Conservation (phyloP, 2,113 vertebrate genomes). For the Physeter macrocephalus region DNA sequence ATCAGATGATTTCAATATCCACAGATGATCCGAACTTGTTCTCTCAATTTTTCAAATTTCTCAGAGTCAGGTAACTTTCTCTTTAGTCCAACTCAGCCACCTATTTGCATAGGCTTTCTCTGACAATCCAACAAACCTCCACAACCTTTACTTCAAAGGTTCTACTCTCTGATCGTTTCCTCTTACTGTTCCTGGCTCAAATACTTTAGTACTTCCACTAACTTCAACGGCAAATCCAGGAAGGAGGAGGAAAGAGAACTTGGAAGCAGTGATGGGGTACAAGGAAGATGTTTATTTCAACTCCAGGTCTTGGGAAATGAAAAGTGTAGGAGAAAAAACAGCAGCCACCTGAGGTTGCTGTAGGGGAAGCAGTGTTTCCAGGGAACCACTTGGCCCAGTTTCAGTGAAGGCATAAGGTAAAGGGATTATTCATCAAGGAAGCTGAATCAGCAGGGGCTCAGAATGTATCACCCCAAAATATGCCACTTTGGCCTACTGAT, state of each 20-base stretch:
- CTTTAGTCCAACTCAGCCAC: neutral
- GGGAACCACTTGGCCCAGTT: neutral
- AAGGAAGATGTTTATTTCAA: neutral
- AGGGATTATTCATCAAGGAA: neutral
- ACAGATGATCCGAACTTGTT: neutral
- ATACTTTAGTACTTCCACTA: neutral
- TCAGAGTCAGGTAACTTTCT: neutral
- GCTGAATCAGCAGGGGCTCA: neutral
- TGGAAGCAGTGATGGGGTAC: neutral
- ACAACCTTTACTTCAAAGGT: neutral
- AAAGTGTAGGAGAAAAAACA: neutral
- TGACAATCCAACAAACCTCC: neutral
- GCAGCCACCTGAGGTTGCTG: neutral
- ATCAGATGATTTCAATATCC: neutral
- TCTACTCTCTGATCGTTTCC: neutral
- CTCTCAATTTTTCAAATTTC: neutral
- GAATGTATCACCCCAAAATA: neutral
- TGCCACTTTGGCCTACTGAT: neutral
- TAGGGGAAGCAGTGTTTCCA: neutral
- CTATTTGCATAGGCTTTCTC: neutral
- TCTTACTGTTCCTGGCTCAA: neutral
- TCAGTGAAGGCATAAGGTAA: neutral
- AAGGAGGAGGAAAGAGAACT: neutral
- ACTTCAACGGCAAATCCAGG: neutral
- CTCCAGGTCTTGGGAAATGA: neutral